Percentiles rank a stretch among this genome's conserved stretches.
Conservation (phyloP, 2,113 vertebrate species). For the Laticauda laticaudata region DNA sequence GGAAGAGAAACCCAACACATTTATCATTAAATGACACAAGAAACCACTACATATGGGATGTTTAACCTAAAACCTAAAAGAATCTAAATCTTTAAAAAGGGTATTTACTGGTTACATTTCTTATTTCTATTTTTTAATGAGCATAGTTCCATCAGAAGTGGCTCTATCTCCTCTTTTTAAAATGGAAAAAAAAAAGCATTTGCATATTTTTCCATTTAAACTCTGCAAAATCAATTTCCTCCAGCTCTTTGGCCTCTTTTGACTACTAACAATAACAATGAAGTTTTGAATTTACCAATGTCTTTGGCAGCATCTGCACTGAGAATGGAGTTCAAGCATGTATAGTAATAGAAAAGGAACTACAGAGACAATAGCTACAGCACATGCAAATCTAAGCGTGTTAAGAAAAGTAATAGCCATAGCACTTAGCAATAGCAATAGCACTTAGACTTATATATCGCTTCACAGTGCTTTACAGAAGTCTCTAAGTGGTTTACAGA, state of each 20-base stretch:
- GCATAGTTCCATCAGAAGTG: background rate
- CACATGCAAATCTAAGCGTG: background rate
- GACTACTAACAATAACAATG: background rate
- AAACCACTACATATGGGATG: background rate
- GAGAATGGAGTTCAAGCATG: constrained; percentile 9
- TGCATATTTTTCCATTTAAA: background rate
- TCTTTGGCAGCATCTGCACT: constrained; percentile 8
- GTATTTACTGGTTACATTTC: background rate
- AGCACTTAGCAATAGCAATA: background rate
- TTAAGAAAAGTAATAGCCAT: constrained; percentile 5
- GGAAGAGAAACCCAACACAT: background rate
- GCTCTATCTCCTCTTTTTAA: background rate
- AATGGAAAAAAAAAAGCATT: background rate
- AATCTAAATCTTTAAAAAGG: background rate
- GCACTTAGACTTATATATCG: background rate
- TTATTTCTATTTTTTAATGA: background rate
- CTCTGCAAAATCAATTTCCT: background rate
- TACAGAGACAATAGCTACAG: background rate
- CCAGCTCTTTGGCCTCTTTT: background rate
- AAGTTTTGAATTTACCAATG: background rate
- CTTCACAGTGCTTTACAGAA: background rate
- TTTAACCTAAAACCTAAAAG: background rate
- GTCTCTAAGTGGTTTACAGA: background rate
- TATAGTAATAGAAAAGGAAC: background rate
- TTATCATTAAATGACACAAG: background rate